phyloP scores from a whole-genome alignment of 2,113 vertebrate genomes.

The Cnemophilus loriae region DNA sequence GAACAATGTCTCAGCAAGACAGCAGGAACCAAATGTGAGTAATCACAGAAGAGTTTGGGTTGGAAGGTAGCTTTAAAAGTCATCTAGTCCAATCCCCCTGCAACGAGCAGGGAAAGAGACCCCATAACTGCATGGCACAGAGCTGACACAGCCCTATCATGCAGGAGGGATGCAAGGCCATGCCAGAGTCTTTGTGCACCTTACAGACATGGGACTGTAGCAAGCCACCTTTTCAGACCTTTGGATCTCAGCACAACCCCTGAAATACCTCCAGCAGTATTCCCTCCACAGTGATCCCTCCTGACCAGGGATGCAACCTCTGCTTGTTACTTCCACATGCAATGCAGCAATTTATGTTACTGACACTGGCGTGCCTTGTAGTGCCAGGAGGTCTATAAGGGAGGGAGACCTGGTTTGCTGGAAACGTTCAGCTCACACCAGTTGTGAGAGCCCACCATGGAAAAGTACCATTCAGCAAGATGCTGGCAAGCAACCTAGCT shows the following conservation, averaged over 20 bases:
- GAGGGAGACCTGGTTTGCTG: background rate
- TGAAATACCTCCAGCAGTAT: background rate
- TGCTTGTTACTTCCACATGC: background rate
- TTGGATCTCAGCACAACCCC: background rate
- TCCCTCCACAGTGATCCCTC: background rate
- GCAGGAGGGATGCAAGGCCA: background rate
- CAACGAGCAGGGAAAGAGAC: background rate
- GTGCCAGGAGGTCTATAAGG: background rate
- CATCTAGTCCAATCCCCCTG: background rate
- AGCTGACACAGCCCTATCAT: background rate
- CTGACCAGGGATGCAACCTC: background rate
- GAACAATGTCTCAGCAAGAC: background rate
- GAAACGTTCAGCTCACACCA: background rate
- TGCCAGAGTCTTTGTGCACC: background rate
- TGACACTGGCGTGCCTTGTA: fast-evolving
- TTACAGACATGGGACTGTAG: background rate
- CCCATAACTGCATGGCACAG: background rate
- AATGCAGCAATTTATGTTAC: background rate
- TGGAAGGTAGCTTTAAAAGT: background rate
- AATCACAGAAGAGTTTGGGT: background rate
- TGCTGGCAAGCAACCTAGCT: background rate
- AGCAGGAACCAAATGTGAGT: background rate
- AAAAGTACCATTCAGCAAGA: background rate
- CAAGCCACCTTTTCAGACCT: background rate
- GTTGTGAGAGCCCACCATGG: background rate